These are phyloP conservation scores for Diorhabda sublineata DNA, from an alignment of 1,140 invertebrate genomes.

Conservation along the genomic window DNA sequence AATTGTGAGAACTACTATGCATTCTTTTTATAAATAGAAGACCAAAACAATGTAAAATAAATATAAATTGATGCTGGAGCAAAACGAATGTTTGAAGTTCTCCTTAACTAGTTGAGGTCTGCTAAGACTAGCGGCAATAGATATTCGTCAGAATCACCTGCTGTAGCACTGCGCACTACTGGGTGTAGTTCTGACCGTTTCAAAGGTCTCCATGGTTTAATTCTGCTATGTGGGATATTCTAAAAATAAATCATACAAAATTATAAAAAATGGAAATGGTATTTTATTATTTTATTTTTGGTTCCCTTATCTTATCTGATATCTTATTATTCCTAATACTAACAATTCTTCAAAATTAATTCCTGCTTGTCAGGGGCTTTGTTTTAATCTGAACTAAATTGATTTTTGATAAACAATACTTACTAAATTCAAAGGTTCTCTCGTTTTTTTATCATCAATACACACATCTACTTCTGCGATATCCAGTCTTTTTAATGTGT, in stretches of 20 bases:
- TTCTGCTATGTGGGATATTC: slow-evolving; percentile 49
- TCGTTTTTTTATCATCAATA: too few relatives aligned
- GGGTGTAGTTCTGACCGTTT: slow-evolving; percentile 46
- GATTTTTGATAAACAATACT: too few relatives aligned
- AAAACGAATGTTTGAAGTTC: neutral
- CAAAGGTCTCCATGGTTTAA: slow-evolving; percentile 47
- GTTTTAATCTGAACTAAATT: too few relatives aligned
- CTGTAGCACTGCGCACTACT: slow-evolving; percentile 41
- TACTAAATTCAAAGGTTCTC: too few relatives aligned
- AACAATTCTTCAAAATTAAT: too few relatives aligned
- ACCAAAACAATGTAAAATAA: neutral
- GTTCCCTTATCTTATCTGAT: too few relatives aligned
- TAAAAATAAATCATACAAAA: slow-evolving; percentile 23
- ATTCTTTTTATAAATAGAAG: neutral
- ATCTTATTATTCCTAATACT: slow-evolving; percentile 4
- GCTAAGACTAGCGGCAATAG: slow-evolving; percentile 45
- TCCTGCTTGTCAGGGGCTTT: too few relatives aligned
- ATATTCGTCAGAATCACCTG: slow-evolving; percentile 48
- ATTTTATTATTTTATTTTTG: too few relatives aligned
- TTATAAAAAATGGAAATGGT: too few relatives aligned
- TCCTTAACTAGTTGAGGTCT: slow-evolving; percentile 40
- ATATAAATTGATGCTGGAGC: neutral
- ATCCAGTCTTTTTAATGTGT: slow-evolving; percentile 57
- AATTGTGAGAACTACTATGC: neutral
- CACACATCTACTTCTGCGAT: slow-evolving; percentile 58